Evolutionary conservation across 2,113 vertebrate species (phyloP), one percentile per base, ranked within the genome.

Genomic region (Microtus montanus): DNA sequence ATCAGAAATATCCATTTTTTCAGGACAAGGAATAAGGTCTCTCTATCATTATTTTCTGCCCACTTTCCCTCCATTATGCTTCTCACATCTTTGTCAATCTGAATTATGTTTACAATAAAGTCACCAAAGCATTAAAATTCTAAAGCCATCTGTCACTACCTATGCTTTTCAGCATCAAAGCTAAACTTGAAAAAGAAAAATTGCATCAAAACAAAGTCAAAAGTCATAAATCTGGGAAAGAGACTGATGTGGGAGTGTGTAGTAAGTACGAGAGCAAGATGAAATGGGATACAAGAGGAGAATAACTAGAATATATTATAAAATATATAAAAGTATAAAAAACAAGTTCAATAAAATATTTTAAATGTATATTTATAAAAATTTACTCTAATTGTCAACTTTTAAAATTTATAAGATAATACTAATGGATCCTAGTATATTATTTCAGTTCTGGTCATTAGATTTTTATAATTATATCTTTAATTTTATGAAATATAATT

Each of bases 81-180:
- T 30, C 84, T 54, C 87, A 86, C 64, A 49, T 74, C 70, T 91
- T 95, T 87, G 79, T 93, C 90, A 92, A 17, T 14, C 52, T 96
- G 92, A 93, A 63, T 87, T 94, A 93, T 80, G 58, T 44, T 84
- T 82, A 66, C 92, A 90, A 78, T 93, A 90, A 95, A 87, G 70
- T 77, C 20, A 61, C 84, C 44, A 95, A 92, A 77, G 79, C 80
- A 90, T 97, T 82, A 86, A 85, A 61, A 94, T 95, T 92, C 90
- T 90, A 93, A 91, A 64, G 75, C 77, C 85, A 90, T 71, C 77
- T 90, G 85, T 95, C 88, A 88, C 64, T 93, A 74, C 41, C 28
- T 30, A 44, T n/a, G 52, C 80, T 87, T 77, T 73, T 61, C 8
- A 73, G 70, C n/a, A 63, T 44, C 58, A 71, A 71, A 91, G 58